These are phyloP conservation scores for Hypena proboscidalis DNA, from an alignment of 2,888 invertebrate species.

Conservation along the genomic window DNA sequence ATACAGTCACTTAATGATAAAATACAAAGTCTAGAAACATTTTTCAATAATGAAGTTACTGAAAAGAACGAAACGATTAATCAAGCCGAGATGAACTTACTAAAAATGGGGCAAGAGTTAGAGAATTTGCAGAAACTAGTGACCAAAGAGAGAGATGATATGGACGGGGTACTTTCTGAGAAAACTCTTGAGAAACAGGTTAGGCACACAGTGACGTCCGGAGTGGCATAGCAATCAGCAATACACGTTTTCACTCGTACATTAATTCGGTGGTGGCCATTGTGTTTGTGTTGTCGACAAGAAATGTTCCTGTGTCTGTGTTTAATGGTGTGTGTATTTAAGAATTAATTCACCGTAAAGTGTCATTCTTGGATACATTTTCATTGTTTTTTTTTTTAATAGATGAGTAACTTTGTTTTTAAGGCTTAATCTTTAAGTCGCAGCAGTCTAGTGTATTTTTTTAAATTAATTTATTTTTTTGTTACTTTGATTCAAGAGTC, in stretches of 20 bases:
- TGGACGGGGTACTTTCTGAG: conserved; percentile 48
- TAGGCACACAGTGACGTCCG: conserved; percentile 53
- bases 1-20: conserved; percentile 55
- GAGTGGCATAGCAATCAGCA: conserved; percentile 37
- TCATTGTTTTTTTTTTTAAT: too few species aligned
- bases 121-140: conserved; percentile 51
- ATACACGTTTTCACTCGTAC: conserved; percentile 30
- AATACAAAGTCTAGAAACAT: conserved; percentile 47
- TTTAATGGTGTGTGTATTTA: conserved; percentile 20
- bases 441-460: too few species aligned
- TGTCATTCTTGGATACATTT: too few species aligned
- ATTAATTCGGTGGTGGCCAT: conserved; percentile 34
- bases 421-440: too few species aligned
- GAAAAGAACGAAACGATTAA: conserved; percentile 53
- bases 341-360: too few species aligned
- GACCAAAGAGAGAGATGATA: conserved; percentile 60
- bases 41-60: conserved; percentile 39
- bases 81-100: conserved; percentile 46
- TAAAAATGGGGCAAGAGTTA: conserved; percentile 53
- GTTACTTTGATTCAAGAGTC: too few species aligned
- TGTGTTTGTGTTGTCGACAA: conserved; percentile 9
- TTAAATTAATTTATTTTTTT: too few species aligned
- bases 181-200: conserved; percentile 71
- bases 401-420: too few species aligned
- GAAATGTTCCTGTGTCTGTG: too few species aligned